Base-by-base conservation (phyloP, 2,113 vertebrate species). In the Anthoscopus minutus region DNA sequence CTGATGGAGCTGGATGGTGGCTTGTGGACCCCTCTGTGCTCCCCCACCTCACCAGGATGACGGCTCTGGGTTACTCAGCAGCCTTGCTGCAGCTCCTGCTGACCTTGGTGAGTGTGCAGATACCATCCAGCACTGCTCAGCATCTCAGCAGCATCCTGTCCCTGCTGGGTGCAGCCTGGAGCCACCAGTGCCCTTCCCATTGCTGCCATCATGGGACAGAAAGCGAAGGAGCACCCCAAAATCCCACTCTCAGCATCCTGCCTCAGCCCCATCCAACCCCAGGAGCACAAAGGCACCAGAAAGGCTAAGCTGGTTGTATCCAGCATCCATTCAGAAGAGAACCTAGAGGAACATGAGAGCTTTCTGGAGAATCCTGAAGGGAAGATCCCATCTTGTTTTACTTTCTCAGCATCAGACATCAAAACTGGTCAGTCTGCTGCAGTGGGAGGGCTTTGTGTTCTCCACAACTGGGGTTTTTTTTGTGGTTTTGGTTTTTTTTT, bases 101-200 rank as follows among this genome's bases (percentile, higher is more conserved):
- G 35, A 27, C 37, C 0, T 2, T 4, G 21, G 42, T 1, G 4
- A 30, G 54, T 0, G 1, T 9, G 22, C 37, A 60, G n/a, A 14
- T 2, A 16, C 13, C 60, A 47, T n/a, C 57, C 8, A 6, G 25
- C 10, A 22, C 44, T 10, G 31, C 19, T 45, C 4, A 2, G 53
- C 23, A 69, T 4, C 81, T 53, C 57, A 15, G 3, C 1, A 70
- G 47, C 44, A 42, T 22, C 54, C 61, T 9, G 11, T 23, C 57
- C 56, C 31, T 18, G 45, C 60, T 48, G 54, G 45, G 23, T 20
- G 23, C 71, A 71, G n/a, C 48, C 58, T 44, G 50, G 19, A 74
- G 89, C 20, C 51, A 50, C 13, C 47, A 20, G 4, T 0, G 0
- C 16, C 18, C 45, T 77, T 70, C 83, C 50, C 64, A 28, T 31